Percentiles rank a stretch among this genome's conserved stretches.
Conservation (phyloP, 2,113 vertebrate genomes). For the Dinomys branickii region DNA sequence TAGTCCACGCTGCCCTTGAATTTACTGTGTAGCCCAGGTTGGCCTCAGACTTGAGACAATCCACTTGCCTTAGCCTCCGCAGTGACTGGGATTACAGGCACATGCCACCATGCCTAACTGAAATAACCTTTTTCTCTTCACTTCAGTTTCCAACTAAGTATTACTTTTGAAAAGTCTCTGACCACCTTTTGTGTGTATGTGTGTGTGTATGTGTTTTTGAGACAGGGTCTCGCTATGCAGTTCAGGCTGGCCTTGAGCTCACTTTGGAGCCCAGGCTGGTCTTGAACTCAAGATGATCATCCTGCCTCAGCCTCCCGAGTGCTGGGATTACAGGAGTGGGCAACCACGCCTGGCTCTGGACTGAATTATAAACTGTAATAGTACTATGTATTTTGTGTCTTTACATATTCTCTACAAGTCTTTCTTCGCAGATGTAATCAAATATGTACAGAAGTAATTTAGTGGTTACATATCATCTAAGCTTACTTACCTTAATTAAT, state of each 20-base stretch:
- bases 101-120: no score
- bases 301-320: background rate
- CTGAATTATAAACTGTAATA: background rate
- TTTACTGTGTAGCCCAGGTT: no score
- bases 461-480: background rate
- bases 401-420: background rate
- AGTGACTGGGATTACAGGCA: background rate
- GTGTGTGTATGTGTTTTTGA: no score
- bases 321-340: background rate
- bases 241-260: background rate
- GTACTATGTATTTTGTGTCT: background rate
- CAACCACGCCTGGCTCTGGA: background rate
- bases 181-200: no score
- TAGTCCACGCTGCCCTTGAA: background rate
- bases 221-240: no score
- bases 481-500: background rate
- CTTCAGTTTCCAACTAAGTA: no score
- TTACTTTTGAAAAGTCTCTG: no score
- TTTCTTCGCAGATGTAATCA: background rate
- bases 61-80: background rate
- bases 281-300: no score
- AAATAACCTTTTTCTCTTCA: no score
- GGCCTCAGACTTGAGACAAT: background rate
- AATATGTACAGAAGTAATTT: background rate
- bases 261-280: no score